Evolutionary conservation across 2,888 invertebrate genomes (phyloP).

Genomic region (Caenorhabditis zanzibari): DNA sequence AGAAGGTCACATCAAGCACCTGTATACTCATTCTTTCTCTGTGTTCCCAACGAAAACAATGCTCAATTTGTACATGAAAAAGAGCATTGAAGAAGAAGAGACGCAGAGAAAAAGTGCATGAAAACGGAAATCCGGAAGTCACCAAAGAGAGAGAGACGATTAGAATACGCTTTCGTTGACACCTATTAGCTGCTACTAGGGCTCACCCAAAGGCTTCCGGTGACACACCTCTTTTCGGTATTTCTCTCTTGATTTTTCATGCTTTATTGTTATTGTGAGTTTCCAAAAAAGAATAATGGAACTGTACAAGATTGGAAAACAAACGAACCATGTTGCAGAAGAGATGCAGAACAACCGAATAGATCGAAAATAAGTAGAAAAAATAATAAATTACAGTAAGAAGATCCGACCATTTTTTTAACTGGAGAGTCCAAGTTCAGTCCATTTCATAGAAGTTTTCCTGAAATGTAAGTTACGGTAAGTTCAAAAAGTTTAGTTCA

Average conservation of each 20-base stretch:
- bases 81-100: constrained; percentile 16
- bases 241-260: constrained; percentile 13
- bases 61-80: constrained; percentile 27
- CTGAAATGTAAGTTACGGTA: not conserved
- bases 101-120: constrained; percentile 35
- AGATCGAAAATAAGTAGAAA: constrained; percentile 19
- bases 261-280: constrained; percentile 10
- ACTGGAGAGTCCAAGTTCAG: not conserved
- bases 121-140: constrained; percentile 46
- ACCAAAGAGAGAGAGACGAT: constrained; percentile 20
- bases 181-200: constrained; percentile 44
- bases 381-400: not conserved
- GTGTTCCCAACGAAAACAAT: constrained; percentile 27
- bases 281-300: not conserved
- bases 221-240: constrained; percentile 25
- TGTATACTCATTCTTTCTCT: constrained; percentile 25
- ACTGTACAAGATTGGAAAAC: not conserved
- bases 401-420: constrained; percentile 15
- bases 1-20: constrained; percentile 50
- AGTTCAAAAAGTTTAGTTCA: too few species aligned
- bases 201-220: constrained; percentile 21
- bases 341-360: not conserved
- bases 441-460: constrained; percentile 1
- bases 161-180: constrained; percentile 57
- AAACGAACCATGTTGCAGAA: constrained; percentile 42